Conservation (phyloP, 2,797 vertebrate species). For the Crenichthys baileyi region DNA sequence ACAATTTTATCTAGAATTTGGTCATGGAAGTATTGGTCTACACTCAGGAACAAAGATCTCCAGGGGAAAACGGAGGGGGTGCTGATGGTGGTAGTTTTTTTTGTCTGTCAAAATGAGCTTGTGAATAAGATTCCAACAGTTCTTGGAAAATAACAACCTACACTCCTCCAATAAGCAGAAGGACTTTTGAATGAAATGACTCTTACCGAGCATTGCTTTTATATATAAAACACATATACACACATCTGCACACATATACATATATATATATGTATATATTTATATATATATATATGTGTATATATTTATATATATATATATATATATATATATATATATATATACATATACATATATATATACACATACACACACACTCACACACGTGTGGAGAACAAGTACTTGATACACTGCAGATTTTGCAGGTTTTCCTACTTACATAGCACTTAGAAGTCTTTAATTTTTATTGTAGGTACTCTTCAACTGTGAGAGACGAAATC, state of each 20-base stretch:
- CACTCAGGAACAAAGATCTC: constrained; percentile 42
- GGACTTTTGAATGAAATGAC: constrained; percentile 64
- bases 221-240: neutral
- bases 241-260: neutral
- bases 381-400: too few species aligned
- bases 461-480: too few species aligned
- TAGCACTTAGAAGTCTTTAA: too few species aligned
- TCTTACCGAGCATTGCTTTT: constrained; percentile 19
- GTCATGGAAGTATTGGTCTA: constrained; percentile 56
- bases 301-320: too few species aligned
- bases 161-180: constrained; percentile 51
- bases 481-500: too few species aligned
- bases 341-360: too few species aligned
- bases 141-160: constrained; percentile 49
- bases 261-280: too few species aligned
- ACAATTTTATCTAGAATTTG: constrained; percentile 43
- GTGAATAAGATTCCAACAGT: neutral
- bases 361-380: too few species aligned
- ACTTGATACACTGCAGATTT: too few species aligned
- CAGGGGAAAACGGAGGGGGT: constrained; percentile 25
- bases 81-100: constrained; percentile 24
- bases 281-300: too few species aligned
- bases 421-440: too few species aligned
- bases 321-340: too few species aligned
- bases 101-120: constrained; percentile 21